Evolutionary conservation across 2,888 invertebrate species (phyloP).

Genomic region (Nebria brevicollis): DNA sequence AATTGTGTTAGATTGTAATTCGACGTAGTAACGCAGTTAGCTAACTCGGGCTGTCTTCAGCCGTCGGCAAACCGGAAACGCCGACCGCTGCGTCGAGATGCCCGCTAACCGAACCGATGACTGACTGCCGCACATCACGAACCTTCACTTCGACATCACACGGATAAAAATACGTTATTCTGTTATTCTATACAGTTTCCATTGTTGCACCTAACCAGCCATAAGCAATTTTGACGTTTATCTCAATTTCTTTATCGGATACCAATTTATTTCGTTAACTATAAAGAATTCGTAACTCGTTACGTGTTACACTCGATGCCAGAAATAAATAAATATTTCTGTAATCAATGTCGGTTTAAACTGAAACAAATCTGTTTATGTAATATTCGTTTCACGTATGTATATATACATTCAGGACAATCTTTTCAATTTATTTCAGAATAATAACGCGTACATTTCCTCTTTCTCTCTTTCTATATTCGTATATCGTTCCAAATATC

Average conservation of each 20-base stretch:
- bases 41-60: slow-evolving; percentile 44
- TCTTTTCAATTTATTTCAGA: not conserved
- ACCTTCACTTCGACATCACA: not conserved
- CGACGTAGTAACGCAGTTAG: slow-evolving; percentile 40
- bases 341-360: not conserved
- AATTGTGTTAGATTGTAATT: slow-evolving; percentile 42
- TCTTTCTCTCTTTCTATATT: not conserved
- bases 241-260: no score
- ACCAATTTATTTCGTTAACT: no score
- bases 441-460: not conserved
- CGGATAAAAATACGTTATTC: no score
- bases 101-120: not conserved
- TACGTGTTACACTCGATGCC: no score
- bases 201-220: not conserved
- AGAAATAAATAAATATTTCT: no score
- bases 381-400: not conserved
- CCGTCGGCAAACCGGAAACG: not conserved
- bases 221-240: no score
- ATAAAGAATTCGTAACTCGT: no score
- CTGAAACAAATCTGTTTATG: not conserved
- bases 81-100: not conserved
- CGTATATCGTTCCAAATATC: not conserved
- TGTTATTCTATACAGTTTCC: no score
- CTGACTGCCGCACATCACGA: not conserved
- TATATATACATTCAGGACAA: not conserved